Conservation (phyloP, 2,888 invertebrate species). For the Rhogogaster chlorosoma region DNA sequence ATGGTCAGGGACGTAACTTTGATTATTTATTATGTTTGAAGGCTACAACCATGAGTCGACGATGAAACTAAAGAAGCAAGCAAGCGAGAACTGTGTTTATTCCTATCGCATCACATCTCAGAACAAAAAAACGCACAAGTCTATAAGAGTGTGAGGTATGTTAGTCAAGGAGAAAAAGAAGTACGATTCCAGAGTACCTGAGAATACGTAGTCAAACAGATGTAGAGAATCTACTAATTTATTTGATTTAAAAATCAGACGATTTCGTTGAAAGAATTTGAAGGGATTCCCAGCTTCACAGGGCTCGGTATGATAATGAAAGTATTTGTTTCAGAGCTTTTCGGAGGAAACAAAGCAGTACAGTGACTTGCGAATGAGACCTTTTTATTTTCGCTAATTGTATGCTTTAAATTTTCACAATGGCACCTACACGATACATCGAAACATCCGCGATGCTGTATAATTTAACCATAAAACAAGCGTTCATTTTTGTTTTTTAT, state of each 20-base stretch:
- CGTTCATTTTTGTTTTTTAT: background rate
- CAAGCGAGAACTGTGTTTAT: background rate
- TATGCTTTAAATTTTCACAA: background rate
- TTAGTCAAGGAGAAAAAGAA: background rate
- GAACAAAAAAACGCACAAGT: background rate
- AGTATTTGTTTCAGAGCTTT: background rate
- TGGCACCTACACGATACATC: background rate
- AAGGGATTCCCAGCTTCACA: background rate
- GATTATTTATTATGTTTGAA: constrained; percentile 7
- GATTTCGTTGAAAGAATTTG: background rate
- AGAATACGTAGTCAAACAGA: background rate
- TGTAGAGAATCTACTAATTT: background rate
- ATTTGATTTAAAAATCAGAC: background rate
- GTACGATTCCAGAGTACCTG: too few relatives aligned
- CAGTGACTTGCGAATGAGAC: background rate
- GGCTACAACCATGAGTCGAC: background rate
- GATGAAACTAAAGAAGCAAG: background rate
- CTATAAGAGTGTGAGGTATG: background rate
- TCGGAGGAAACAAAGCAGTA: background rate
- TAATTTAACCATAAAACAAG: background rate
- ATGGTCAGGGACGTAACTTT: background rate
- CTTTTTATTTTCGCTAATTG: background rate
- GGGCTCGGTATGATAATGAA: background rate
- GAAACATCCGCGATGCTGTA: background rate
- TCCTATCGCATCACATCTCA: constrained; percentile 17